Evolutionary conservation across 2,113 vertebrate species (phyloP), one percentile per base, ranked within the genome.

Genomic region (Gorsachius goisagi): DNA sequence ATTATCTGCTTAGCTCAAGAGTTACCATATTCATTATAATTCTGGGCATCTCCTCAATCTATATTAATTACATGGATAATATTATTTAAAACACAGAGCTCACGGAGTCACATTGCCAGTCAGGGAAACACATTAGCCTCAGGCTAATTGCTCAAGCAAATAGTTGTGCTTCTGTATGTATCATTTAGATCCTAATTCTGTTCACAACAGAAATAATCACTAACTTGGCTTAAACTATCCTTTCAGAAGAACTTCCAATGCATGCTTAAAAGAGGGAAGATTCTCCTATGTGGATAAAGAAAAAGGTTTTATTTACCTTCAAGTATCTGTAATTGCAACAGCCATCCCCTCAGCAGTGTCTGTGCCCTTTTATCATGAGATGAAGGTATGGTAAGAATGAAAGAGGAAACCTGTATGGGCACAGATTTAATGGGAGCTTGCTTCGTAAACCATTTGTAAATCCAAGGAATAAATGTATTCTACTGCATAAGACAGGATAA

Each of bases 31-130:
- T 96, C 84, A 93, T 97, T 95, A 95, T 76, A 62, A 91, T 92
- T 85, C 95, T 92, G 95, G 88, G 66, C 87, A 94, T 93, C 62
- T 97, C 89, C 93, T 95, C 95, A 76, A 97, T 96, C 77, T 85
- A 55, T 91, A 95, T 85, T 96, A 95, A 95, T 97, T 95, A 96
- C 11, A 77, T 27, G 18, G 59, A 76, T 97, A 95, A 96, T 82
- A 80, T 39, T 87, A 89, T 96, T 95, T 92, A 69, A 92, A 94
- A 77, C 32, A 67, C 77, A 97, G 94, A 89, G 55, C 75, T 90
- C 71, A 63, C 0, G 0, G 74, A 97, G 87, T 88, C 91, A 69
- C 45, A 92, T 93, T 24, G 1, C 71, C 94, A 95, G 77, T 86
- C 66, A 93, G 81, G 84, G 91, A 97, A 95, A 75, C 78, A 89